Base-by-base conservation (phyloP, 2,113 vertebrate species). In the Hirundichthys speculiger region DNA sequence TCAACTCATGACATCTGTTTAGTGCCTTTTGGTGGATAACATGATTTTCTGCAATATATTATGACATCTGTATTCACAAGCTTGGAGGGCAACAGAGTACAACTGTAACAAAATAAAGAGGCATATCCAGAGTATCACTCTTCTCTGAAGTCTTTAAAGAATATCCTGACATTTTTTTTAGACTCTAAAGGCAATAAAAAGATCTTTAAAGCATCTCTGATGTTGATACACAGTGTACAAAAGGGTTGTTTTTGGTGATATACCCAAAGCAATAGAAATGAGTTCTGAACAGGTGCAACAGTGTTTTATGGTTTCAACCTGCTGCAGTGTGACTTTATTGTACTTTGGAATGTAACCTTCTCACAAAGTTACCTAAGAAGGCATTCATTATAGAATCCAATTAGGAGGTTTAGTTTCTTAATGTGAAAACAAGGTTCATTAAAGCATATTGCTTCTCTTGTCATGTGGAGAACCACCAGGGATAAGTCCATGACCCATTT, bases 401-500 rank as follows among this genome's bases (percentile, higher is more conserved):
- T 81, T 70, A 82, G 16, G 40, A 67, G 57, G 19, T 77, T 70
- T 52, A 27, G 57, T 56, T 18, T 55, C 25, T 64, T 77, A 34
- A 45, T 39, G 63, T 66, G 16, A 64, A 79, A 73, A 69, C 49
- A 82, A 61, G 47, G 42, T 48, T 80, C 27, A 69, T 84, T 75
- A 87, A 74, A 69, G 42, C 54, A 59, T 56, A 64, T 75, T 64
- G 34, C 47, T 39, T 66, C 30, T 55, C 56, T 68, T 69, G 54
- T 77, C 13, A 64, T 75, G 24, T 47, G n/a, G 39, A 19, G 39
- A 68, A 72, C 63, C 76, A 64, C 73, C 27, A 66, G 69, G 54
- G 64, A 79, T 43, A 67, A 53, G 45, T 71, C 64, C 21, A 27
- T 71, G 62, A 65, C 80, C 82, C 77, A 85, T 76, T 84, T 76